A percentile compares a stretch with the other conserved stretches of the same genome.
Conservation (phyloP, 2,797 vertebrate species). For the Pangasius macronema region DNA sequence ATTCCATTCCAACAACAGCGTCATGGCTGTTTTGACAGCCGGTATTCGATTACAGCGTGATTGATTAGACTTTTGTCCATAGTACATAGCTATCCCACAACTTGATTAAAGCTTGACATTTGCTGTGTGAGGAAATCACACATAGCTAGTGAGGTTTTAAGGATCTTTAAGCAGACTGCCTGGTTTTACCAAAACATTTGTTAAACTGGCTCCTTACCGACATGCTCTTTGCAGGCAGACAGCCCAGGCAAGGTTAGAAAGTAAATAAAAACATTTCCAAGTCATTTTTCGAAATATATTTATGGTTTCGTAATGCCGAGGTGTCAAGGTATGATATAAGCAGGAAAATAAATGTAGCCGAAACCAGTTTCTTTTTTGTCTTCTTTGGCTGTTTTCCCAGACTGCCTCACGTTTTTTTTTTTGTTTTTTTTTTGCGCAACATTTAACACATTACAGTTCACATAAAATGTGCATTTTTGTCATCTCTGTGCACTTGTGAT, state of each 20-base stretch:
- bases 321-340: neutral
- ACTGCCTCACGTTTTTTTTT: neutral
- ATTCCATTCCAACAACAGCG: neutral
- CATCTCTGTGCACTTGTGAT: neutral
- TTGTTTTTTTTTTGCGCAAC: neutral
- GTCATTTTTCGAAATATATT: neutral
- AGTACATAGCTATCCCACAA: too few species aligned
- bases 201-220: neutral
- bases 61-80: neutral
- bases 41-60: neutral
- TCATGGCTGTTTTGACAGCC: neutral
- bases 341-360: neutral
- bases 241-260: neutral
- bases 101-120: neutral
- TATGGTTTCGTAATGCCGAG: neutral
- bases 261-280: neutral
- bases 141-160: neutral
- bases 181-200: neutral
- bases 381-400: neutral
- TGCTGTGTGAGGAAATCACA: neutral
- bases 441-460: conserved; percentile 4
- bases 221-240: neutral
- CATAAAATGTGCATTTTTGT: neutral
- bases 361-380: neutral
- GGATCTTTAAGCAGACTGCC: neutral